These are phyloP conservation scores for Thamnophis sirtalis DNA, from an alignment of 2,113 vertebrate genomes.

Conservation along the genomic window DNA sequence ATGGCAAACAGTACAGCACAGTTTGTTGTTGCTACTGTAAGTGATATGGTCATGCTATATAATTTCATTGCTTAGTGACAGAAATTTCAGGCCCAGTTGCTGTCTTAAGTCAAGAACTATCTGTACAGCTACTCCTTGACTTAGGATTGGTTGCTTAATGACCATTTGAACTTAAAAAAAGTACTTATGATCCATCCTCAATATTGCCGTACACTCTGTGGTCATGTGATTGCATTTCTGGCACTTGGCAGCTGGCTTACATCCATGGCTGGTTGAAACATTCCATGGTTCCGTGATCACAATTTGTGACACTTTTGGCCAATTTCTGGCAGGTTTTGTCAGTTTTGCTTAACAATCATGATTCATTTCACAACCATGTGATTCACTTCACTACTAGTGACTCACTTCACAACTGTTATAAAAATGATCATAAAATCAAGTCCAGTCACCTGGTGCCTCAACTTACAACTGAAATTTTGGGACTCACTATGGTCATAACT, in stretches of 20 bases:
- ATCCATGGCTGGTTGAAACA: not conserved
- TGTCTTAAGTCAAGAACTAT: not conserved
- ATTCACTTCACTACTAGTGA: not conserved
- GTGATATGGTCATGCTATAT: not conserved
- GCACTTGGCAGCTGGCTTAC: not conserved
- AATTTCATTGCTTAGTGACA: not conserved
- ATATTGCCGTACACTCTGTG: not conserved
- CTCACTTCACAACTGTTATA: not conserved
- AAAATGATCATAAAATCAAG: not conserved
- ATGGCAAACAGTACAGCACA: not conserved
- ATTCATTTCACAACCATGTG: not conserved
- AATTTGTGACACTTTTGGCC: not conserved
- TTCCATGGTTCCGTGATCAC: not conserved
- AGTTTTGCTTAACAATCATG: not conserved
- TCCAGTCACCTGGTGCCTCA: not conserved
- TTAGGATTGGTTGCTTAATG: not conserved
- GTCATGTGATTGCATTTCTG: not conserved
- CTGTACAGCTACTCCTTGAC: not conserved
- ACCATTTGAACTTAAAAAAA: not conserved
- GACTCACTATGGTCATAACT: not conserved
- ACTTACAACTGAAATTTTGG: not conserved
- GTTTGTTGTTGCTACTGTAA: not conserved
- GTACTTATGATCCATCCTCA: not conserved
- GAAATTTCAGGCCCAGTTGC: not conserved
- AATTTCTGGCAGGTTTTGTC: not conserved